These are phyloP conservation scores for Eulacestoma nigropectus DNA, from an alignment of 2,113 vertebrate genomes.

Conservation along the genomic window DNA sequence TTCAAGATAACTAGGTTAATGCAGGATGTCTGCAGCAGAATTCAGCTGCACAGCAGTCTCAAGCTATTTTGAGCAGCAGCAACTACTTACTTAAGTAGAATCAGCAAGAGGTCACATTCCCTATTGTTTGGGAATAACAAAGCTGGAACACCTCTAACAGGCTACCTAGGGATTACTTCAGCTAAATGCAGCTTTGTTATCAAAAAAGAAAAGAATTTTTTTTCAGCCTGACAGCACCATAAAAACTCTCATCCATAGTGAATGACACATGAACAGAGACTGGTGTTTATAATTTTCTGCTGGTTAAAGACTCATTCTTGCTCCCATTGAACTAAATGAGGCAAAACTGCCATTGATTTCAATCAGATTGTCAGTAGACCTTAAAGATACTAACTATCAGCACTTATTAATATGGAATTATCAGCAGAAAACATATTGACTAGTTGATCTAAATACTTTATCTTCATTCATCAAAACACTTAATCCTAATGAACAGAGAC, in stretches of 20 bases:
- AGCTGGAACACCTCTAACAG: constrained; percentile 55
- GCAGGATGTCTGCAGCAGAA: background rate
- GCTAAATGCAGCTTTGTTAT: constrained; percentile 42
- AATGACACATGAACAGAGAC: constrained; percentile 34
- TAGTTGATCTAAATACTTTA: constrained; percentile 41
- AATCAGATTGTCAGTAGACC: constrained; percentile 30
- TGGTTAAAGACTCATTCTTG: constrained; percentile 33
- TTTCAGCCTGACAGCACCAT: constrained; percentile 46
- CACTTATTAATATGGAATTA: constrained; percentile 59
- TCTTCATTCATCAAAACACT: constrained; percentile 52
- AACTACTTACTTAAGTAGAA: constrained; percentile 33
- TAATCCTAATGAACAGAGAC: constrained; percentile 34
- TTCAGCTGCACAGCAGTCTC: constrained; percentile 11
- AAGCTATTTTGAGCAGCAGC: constrained; percentile 28
- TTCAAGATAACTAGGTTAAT: constrained; percentile 8
- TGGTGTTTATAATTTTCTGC: constrained; percentile 44
- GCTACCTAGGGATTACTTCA: constrained; percentile 44
- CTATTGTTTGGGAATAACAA: constrained; percentile 43
- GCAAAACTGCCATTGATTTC: constrained; percentile 55
- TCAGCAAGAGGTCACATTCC: background rate
- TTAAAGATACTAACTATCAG: constrained; percentile 40
- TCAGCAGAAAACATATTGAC: constrained; percentile 48
- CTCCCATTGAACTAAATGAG: constrained; percentile 45
- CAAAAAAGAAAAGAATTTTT: constrained; percentile 15
- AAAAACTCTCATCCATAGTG: constrained; percentile 6